Conservation (phyloP, 2,888 invertebrate genomes). For the Unio pictorum region DNA sequence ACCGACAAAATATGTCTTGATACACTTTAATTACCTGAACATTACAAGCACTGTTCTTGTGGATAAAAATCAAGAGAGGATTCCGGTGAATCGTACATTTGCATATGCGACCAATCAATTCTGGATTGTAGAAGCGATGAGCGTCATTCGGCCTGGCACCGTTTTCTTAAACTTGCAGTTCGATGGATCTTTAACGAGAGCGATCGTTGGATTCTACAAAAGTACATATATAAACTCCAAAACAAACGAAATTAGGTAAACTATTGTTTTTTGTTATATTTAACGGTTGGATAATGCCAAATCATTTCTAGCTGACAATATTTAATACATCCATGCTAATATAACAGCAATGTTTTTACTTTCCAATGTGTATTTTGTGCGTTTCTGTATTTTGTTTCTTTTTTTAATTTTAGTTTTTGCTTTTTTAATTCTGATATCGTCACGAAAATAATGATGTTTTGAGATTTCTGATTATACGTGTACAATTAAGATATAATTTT, state of each 20-base stretch:
- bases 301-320: no score
- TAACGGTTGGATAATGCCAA: not conserved
- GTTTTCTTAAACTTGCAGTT: slow-evolving; percentile 76
- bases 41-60: slow-evolving; percentile 72
- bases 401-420: no score
- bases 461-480: no score
- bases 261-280: not conserved
- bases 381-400: no score
- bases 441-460: no score
- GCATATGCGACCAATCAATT: slow-evolving; percentile 71
- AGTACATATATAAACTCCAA: slow-evolving; percentile 75
- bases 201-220: slow-evolving; percentile 83
- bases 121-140: slow-evolving; percentile 69
- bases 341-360: not conserved
- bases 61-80: slow-evolving; percentile 22
- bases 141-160: slow-evolving; percentile 44
- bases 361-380: not conserved
- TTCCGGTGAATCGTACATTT: slow-evolving; percentile 60
- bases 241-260: slow-evolving; percentile 59
- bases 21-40: slow-evolving; percentile 76
- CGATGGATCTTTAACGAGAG: slow-evolving; percentile 78
- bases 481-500: no score
- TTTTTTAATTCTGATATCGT: no score
- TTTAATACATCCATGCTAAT: not conserved
- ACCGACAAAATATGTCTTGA: slow-evolving; percentile 68